A percentile compares a stretch with the other conserved stretches of the same genome.
These are phyloP conservation scores for Istiophorus platypterus DNA, from an alignment of 2,113 vertebrate species.

Conservation along the genomic window DNA sequence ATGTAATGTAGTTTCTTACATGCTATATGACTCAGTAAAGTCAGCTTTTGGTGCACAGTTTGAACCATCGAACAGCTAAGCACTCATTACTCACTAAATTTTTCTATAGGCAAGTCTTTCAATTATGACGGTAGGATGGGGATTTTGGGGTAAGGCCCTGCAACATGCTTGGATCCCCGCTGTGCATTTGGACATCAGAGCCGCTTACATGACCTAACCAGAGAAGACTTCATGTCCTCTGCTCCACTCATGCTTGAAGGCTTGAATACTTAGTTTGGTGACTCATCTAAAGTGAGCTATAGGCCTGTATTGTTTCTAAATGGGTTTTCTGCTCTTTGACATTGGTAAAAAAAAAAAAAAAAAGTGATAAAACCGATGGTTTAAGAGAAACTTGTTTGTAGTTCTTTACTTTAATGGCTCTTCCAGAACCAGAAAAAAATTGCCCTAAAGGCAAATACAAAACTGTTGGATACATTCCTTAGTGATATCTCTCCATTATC, in stretches of 20 bases:
- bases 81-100: neutral
- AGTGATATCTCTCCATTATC: constrained; percentile 72
- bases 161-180: neutral
- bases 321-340: constrained; percentile 32
- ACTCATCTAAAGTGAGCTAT: constrained; percentile 47
- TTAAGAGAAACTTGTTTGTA: constrained; percentile 23
- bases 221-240: constrained; percentile 32
- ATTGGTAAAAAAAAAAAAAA: constrained; percentile 39
- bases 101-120: neutral
- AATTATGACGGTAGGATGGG: neutral
- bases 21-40: constrained; percentile 8
- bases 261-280: constrained; percentile 35
- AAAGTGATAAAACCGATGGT: constrained; percentile 49
- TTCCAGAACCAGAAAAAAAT: constrained; percentile 13
- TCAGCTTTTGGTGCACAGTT: neutral
- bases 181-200: constrained; percentile 5
- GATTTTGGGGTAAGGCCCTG: neutral
- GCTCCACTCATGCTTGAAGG: constrained; percentile 10
- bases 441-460: constrained; percentile 55
- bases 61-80: neutral
- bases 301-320: constrained; percentile 36
- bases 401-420: constrained; percentile 36
- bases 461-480: constrained; percentile 51
- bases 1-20: constrained; percentile 34
- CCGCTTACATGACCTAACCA: constrained; percentile 22